Evolutionary conservation across 2,113 vertebrate genomes (phyloP), one percentile per base, ranked within the genome.

Genomic region (Silurus meridionalis): DNA sequence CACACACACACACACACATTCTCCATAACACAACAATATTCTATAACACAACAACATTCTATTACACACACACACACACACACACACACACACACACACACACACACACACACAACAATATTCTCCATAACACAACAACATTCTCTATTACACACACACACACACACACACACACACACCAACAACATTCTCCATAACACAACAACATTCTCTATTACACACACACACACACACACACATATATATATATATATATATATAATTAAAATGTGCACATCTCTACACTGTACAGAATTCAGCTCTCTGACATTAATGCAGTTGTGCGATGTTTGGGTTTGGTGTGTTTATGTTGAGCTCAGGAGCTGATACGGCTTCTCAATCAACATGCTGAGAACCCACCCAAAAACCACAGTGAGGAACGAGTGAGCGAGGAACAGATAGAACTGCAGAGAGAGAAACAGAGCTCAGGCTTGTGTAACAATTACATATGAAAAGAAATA

Each of bases 401-500:
- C 94, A 2, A 87, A 53, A 82, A 88, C 15, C 64, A 96, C 23
- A 0, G 96, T 95, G 89, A 96, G 85, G 50, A 93, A 83, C 72
- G 94, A 88, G 88, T 96, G 95, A 82, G 95, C 96, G 0, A 94
- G 85, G 90, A 96, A 97, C 83, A 97, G 92, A 89, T 95, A 97
- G 88, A 97, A 93, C 96, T 97, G 64, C 15, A 86, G 11, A 82
- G 57, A 60, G 81, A 86, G 86, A 84, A 78, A 52, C 55, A 71
- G 50, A 66, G 53, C 37, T 37, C 37, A 37, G 37, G 2, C 25
- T 13, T 23, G n/a, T 7, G 5, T 25, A 28, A 28, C 25, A 6
- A 28, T n/a, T 23, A 64, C 21, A 4, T n/a, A 8, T 9, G 19
- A 64, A 63, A 21, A 37, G 1, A 2, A 37, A 37, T 37, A 37